Evolutionary conservation across 2,888 invertebrate species (phyloP), one percentile per base, ranked within the genome.

Genomic region (Sthenelais limicola): DNA sequence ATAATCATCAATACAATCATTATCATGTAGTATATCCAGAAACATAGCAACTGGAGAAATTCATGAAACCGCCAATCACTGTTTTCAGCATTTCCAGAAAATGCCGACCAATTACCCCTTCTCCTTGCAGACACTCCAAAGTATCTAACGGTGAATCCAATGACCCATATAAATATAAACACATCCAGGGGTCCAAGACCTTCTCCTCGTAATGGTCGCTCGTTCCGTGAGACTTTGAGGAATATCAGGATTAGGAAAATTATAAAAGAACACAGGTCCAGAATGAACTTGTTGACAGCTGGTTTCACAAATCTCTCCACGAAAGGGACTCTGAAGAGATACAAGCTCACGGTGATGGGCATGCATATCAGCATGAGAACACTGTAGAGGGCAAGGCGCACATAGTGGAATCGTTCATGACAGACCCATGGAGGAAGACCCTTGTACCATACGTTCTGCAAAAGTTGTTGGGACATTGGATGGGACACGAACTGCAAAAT

Each of bases 381-480:
- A 21, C 35, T 54, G 56, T 70, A 70, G 38, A 28, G 1, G 35
- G 35, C 26, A 3, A 52, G 38, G 1, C 70, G 52, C 24, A 54
- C 38, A n/a, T 52, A n/a, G 54, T 70, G 70, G 26, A 56, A n/a
- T 0, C 33, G 21, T 1, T 32, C 33, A 28, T 43, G 52, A 47
- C 70, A 70, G 38, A 70, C 70, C 70, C 70, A 70, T 35, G 33
- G 18, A 9, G 70, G 70, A 26, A 70, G 54, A 2, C 70, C 54
- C 7, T 9, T 4, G 26, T 52, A 51, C 70, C 70, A 70, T 38
- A 26, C 70, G 21, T 54, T 30, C 51, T 70, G 38, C 43, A 70
- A 33, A 38, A 70, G 28, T 26, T 70, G 70, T 56, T 70, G 70
- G 43, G 43, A 54, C 28, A 54, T 51, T 1, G 70, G 38, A 21